Percentiles rank a stretch among this genome's conserved stretches.
These are phyloP conservation scores for Cuniculus paca DNA, from an alignment of 2,797 vertebrate species.

Conservation along the genomic window DNA sequence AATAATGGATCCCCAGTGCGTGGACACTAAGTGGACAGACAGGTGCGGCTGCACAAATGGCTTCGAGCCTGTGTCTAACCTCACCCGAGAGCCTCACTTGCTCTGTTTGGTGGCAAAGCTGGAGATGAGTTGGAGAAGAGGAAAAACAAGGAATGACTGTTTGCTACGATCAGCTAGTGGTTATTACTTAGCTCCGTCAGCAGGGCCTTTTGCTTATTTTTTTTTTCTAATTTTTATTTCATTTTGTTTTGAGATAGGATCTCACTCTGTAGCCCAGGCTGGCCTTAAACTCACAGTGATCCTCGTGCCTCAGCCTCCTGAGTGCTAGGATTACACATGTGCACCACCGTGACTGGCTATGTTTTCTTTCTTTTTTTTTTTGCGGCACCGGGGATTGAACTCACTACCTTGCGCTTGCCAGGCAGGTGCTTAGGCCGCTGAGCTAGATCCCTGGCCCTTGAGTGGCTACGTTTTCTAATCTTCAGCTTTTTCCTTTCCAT, in stretches of 20 bases:
- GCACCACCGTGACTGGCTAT: background rate
- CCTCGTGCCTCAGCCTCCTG: background rate
- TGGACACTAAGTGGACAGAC: slow-evolving; percentile 52
- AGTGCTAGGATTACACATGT: background rate
- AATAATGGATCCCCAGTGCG: slow-evolving; percentile 82
- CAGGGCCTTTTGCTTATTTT: background rate
- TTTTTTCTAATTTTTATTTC: background rate
- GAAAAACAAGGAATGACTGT: background rate
- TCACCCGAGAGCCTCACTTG: background rate
- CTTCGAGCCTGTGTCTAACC: background rate
- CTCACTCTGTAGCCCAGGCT: no score
- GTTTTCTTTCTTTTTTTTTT: background rate
- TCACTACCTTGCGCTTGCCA: no score
- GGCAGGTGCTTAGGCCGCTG: no score
- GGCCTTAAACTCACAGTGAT: no score
- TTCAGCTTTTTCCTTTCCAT: background rate
- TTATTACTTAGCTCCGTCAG: background rate
- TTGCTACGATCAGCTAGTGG: background rate
- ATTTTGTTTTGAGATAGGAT: background rate
- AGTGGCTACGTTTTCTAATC: background rate
- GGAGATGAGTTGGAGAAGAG: slow-evolving; percentile 27
- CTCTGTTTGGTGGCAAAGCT: background rate
- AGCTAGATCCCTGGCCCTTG: no score
- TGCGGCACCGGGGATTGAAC: no score
- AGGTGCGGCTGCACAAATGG: slow-evolving; percentile 75